These are phyloP conservation scores for Neotragus moschatus DNA, from an alignment of 2,113 vertebrate genomes.

Conservation along the genomic window DNA sequence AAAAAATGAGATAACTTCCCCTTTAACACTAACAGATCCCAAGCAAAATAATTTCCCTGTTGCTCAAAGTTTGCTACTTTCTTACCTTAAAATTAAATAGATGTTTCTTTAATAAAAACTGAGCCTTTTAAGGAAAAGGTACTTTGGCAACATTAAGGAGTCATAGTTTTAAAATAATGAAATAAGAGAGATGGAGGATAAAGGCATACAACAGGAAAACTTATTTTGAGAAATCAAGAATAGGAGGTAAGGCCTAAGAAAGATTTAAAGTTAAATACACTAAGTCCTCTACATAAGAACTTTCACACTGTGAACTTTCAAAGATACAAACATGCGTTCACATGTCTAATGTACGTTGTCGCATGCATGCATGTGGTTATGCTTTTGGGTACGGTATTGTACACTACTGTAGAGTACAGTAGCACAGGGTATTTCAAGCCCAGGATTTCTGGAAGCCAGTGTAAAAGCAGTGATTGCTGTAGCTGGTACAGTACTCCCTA, in stretches of 20 bases:
- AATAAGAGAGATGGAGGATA: slow-evolving; percentile 17
- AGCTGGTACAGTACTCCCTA: neutral
- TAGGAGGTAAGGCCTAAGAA: neutral
- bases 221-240: slow-evolving; percentile 38
- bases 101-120: neutral
- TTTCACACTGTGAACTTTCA: neutral
- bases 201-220: neutral
- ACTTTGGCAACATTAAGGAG: neutral
- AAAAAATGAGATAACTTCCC: slow-evolving; percentile 3
- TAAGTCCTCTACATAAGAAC: neutral
- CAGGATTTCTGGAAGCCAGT: neutral
- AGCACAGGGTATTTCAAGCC: neutral
- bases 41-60: neutral
- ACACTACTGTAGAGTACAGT: neutral
- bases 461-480: neutral
- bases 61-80: slow-evolving; percentile 15
- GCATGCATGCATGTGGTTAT: neutral
- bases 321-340: neutral
- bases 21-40: neutral
- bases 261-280: neutral
- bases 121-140: neutral
- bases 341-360: neutral
- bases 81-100: slow-evolving; percentile 7
- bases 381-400: neutral
- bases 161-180: slow-evolving; percentile 8